Conservation (phyloP, 2,888 invertebrate species). For the Metalampra italica region DNA sequence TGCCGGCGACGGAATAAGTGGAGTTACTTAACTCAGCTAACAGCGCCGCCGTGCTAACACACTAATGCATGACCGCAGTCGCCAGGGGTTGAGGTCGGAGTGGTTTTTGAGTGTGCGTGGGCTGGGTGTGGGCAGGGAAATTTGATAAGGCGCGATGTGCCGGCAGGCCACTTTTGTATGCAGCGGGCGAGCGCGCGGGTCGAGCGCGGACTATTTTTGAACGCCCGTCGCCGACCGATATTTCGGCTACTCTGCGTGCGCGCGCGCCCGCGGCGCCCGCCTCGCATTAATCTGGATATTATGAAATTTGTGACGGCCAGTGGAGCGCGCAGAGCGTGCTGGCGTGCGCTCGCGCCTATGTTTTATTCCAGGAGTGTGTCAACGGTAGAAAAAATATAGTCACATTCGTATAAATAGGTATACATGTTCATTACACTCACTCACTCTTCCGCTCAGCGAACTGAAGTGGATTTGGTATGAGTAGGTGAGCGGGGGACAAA, state of each 20-base stretch:
- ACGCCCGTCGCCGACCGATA: constrained; percentile 34
- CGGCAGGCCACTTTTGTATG: constrained; percentile 71
- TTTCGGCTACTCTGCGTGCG: constrained; percentile 46
- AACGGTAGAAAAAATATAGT: neutral
- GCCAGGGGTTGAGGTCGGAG: constrained; percentile 26
- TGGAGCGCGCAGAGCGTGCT: constrained; percentile 12
- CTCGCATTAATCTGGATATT: constrained; percentile 8
- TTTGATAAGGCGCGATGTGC: constrained; percentile 69
- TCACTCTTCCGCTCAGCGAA: too few relatives aligned
- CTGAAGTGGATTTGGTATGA: too few relatives aligned
- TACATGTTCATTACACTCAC: too few relatives aligned
- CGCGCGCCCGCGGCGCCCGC: constrained; percentile 29
- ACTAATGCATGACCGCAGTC: constrained; percentile 61
- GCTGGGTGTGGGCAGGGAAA: constrained; percentile 67
- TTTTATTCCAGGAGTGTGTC: constrained; percentile 10
- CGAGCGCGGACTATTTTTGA: constrained; percentile 65
- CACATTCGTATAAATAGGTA: too few relatives aligned
- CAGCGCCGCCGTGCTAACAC: constrained; percentile 59
- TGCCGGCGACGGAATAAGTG: constrained; percentile 42
- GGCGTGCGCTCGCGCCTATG: constrained; percentile 10
- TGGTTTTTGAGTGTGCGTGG: constrained; percentile 43
- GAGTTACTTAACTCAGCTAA: constrained; percentile 36
- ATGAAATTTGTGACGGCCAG: constrained; percentile 8
- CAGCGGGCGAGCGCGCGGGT: constrained; percentile 44
- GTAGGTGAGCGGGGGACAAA: too few relatives aligned